A percentile compares a stretch with the other conserved stretches of the same genome.
Conservation (phyloP, 2,113 vertebrate genomes). For the Mustela nigripes region DNA sequence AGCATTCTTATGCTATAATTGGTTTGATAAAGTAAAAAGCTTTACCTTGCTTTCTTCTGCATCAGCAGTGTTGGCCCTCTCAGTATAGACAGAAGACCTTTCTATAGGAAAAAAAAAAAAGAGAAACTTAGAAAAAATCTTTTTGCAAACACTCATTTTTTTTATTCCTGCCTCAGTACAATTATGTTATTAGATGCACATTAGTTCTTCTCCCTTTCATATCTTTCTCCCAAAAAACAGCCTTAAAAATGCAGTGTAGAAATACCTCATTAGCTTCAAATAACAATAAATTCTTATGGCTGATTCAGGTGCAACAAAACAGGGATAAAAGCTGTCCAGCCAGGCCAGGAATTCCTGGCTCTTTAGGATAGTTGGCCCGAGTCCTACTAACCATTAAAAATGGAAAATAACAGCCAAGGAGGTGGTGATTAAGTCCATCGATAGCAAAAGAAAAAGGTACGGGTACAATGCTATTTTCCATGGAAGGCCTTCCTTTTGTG, state of each 20-base stretch:
- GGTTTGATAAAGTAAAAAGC: conserved; percentile 13
- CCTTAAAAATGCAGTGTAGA: conserved; percentile 42
- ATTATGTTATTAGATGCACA: not conserved
- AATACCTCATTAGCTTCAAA: conserved; percentile 17
- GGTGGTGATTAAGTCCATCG: not conserved
- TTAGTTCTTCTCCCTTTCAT: not conserved
- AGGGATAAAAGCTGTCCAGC: not conserved
- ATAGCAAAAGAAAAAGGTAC: not conserved
- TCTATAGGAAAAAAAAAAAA: not conserved
- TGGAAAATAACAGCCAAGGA: not conserved
- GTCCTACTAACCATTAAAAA: not conserved
- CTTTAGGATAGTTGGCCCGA: not conserved
- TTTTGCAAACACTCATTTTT: not conserved
- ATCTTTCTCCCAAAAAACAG: conserved; percentile 15
- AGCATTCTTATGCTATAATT: not conserved
- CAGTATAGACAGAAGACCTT: fast-evolving
- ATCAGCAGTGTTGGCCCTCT: too few relatives aligned
- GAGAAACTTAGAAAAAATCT: not conserved
- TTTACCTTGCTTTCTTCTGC: not conserved
- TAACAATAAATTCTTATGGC: not conserved
- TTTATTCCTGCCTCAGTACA: not conserved
- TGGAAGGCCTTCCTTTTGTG: not conserved
- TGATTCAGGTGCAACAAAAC: not conserved
- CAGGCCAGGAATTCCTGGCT: not conserved
- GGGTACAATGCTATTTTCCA: not conserved